phyloP scores from a whole-genome alignment of 2,888 invertebrate genomes.

The Lepas anatifera region DNA sequence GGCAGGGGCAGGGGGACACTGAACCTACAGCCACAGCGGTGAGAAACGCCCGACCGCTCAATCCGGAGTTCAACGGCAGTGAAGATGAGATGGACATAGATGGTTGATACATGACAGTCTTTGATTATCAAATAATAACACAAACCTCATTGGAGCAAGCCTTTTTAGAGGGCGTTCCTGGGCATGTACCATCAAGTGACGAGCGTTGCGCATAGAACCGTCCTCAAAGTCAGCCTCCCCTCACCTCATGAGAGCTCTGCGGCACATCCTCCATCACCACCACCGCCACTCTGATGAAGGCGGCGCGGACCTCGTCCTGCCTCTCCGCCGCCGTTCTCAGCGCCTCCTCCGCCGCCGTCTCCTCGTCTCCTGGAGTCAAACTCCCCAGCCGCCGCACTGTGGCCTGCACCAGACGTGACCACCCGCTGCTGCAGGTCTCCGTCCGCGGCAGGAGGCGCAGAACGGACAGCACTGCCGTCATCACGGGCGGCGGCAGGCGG shows the following conservation, averaged over 20 bases:
- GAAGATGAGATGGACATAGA: too few species aligned
- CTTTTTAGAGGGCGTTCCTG: too few species aligned
- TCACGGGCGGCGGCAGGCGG: neutral
- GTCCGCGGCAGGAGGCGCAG: too few species aligned
- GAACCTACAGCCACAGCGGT: too few species aligned
- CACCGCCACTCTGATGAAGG: neutral
- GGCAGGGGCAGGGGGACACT: too few species aligned
- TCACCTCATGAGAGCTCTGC: neutral
- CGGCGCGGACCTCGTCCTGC: neutral
- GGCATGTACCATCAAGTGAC: too few species aligned
- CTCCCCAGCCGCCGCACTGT: neutral
- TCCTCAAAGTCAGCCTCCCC: neutral
- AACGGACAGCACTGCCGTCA: neutral
- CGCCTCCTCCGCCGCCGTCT: neutral
- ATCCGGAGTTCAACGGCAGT: too few species aligned
- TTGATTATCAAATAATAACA: too few species aligned
- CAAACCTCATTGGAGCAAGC: too few species aligned
- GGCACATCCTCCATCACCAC: neutral
- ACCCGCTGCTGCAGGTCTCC: neutral
- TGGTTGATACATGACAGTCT: too few species aligned
- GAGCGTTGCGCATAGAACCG: too few species aligned
- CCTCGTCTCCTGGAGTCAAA: neutral
- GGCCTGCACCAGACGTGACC: neutral
- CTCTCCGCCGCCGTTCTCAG: neutral
- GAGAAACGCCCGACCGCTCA: too few species aligned